Conservation (phyloP, 1,140 invertebrate species). For the Lordiphosa mommai region DNA sequence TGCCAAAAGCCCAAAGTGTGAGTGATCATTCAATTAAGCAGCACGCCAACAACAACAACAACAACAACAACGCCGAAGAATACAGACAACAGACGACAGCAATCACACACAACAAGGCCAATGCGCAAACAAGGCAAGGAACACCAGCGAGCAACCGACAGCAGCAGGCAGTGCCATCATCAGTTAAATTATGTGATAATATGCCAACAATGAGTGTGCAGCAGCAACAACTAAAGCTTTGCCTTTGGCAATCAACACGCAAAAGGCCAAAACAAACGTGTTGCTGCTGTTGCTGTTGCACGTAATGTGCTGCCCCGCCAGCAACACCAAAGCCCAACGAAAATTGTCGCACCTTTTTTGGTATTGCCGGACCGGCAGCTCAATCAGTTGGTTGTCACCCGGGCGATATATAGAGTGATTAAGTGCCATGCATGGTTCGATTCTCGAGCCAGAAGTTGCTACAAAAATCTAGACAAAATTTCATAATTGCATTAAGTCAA, state of each 20-base stretch:
- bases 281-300: constrained; percentile 33
- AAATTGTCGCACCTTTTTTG: constrained; percentile 76
- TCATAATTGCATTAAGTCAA: constrained; percentile 75
- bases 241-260: constrained; percentile 69
- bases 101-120: constrained; percentile 32
- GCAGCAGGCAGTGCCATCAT: constrained; percentile 56
- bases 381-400: constrained; percentile 74
- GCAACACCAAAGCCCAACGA: constrained; percentile 41
- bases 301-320: constrained; percentile 17
- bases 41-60: constrained; percentile 1
- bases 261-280: constrained; percentile 72
- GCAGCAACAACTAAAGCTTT: constrained; percentile 35
- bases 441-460: too few relatives aligned
- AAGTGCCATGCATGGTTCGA: too few relatives aligned
- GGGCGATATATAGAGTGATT: constrained; percentile 75
- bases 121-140: constrained; percentile 41
- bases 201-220: constrained; percentile 76
- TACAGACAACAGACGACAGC: constrained; percentile 28
- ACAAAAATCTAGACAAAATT: constrained; percentile 65
- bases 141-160: constrained; percentile 9
- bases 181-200: constrained; percentile 78
- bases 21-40: constrained; percentile 73
- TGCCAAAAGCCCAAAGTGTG: constrained; percentile 74
- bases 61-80: constrained; percentile 7
- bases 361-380: constrained; percentile 66